Evolutionary conservation across 2,797 vertebrate species (phyloP).

Genomic region (Liparis tanakae): DNA sequence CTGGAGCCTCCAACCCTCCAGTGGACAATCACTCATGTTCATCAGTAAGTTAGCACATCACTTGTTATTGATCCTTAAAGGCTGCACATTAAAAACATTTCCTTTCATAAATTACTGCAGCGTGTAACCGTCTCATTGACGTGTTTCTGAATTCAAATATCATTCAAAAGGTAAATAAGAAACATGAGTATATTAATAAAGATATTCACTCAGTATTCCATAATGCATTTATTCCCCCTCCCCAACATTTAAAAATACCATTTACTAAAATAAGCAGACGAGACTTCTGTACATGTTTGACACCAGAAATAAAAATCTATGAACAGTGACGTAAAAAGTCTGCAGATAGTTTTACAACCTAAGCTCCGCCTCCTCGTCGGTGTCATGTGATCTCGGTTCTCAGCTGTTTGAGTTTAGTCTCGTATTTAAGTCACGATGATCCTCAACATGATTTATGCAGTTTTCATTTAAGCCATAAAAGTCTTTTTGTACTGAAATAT

Average conservation of each 20-base stretch:
- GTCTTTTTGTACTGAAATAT: background rate
- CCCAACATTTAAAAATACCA: constrained; percentile 81
- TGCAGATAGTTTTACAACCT: constrained; percentile 71
- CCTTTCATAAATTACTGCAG: background rate
- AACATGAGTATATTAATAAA: constrained; percentile 4
- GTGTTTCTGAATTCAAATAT: background rate
- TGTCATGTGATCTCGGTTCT: background rate
- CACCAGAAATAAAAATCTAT: constrained; percentile 83
- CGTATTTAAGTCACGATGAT: background rate
- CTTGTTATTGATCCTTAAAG: no score
- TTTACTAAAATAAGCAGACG: constrained; percentile 78
- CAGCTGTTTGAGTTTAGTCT: background rate
- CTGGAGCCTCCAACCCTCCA: no score
- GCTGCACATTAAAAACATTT: background rate
- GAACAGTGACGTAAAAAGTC: constrained; percentile 79
- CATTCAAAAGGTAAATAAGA: background rate
- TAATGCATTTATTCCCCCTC: constrained; percentile 73
- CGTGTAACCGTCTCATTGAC: background rate
- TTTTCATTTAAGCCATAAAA: background rate
- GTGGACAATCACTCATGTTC: no score
- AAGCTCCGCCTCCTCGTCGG: constrained; percentile 9
- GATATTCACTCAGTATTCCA: constrained; percentile 39
- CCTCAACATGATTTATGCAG: background rate
- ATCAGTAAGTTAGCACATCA: no score
- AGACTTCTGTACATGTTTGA: constrained; percentile 71